Evolutionary conservation across 2,888 invertebrate species (phyloP).

Genomic region (Holacanthella duospinosa): DNA sequence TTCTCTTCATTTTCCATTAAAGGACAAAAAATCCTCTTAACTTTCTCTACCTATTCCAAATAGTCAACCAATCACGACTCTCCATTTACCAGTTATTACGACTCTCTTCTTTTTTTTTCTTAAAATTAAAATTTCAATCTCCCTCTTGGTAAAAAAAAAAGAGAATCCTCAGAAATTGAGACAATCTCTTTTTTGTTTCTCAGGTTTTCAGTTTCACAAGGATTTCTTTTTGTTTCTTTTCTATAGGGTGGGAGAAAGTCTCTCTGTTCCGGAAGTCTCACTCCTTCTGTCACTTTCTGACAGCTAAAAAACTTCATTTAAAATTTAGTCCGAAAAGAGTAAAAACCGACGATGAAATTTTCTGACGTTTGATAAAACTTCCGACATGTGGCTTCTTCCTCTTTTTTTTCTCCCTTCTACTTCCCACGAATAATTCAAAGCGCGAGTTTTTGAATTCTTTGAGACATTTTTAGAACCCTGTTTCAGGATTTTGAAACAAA

Average conservation of each 20-base stretch:
- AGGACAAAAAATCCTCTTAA: constrained; percentile 36
- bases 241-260: background rate
- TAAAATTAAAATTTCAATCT: too few species aligned
- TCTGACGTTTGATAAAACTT: background rate
- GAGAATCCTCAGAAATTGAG: too few species aligned
- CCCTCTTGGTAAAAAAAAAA: too few species aligned
- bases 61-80: background rate
- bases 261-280: background rate
- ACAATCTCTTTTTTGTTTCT: too few species aligned
- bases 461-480: too few species aligned
- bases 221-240: too few species aligned
- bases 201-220: too few species aligned
- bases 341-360: background rate
- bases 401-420: background rate
- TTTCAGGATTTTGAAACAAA: too few species aligned
- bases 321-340: too few species aligned
- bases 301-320: background rate
- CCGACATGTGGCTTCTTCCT: background rate
- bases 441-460: too few species aligned
- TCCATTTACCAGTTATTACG: background rate
- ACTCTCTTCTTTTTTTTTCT: background rate
- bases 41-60: constrained; percentile 1
- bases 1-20: constrained; percentile 38
- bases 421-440: background rate
- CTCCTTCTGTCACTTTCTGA: background rate